Evolutionary conservation across 37 sponge, comb jelly and placozoan species (phyloP), one percentile per base, ranked within the genome.

Genomic region (Petrosia ficiformis): DNA sequence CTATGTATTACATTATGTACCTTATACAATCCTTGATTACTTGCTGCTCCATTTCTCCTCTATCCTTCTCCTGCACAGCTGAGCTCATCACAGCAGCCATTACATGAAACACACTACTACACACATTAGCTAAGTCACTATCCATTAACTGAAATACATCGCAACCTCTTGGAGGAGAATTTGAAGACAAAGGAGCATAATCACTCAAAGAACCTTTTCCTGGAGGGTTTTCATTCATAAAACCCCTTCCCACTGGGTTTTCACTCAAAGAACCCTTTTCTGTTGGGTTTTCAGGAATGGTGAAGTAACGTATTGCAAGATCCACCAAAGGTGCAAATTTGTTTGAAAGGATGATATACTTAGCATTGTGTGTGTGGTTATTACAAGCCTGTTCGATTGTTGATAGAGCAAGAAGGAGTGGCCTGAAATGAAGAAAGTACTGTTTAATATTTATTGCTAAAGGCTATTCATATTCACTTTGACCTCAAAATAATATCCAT

Each of bases 11-110:
- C n/a, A n/a, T n/a, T n/a, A n/a, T n/a, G 25, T 28, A 84, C 85
- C 78, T 65, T n/a, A 84, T 71, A 37, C 43, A 25, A 30, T 84
- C 85, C 24, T 21, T 59, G 33, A 84, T 38, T 0, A 54, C 59
- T 22, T 71, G 73, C 28, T 42, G 28, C 26, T 48, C 8, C 25
- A 37, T 31, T 35, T 30, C 33, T 4, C 57, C 65, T 21, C 21
- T 38, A 22, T 33, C 57, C 19, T 21, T 52, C 42, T 60, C 61
- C 6, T 60, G 41, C 26, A 81, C 67, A 14, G 58, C 61, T 56
- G n/a, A n/a, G n/a, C 82, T 71, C 5, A 87, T 29, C 37, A 80
- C 64, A 11, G 38, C 39, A 44, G 77, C 87, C 0, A 87, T 76
- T 2, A 87, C 58, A 19, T 43, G 24, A 40, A 87, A 57, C n/a